Evolutionary conservation across 2,113 vertebrate species (phyloP), one percentile per base, ranked within the genome.

Genomic region (Dasyornis broadbenti): DNA sequence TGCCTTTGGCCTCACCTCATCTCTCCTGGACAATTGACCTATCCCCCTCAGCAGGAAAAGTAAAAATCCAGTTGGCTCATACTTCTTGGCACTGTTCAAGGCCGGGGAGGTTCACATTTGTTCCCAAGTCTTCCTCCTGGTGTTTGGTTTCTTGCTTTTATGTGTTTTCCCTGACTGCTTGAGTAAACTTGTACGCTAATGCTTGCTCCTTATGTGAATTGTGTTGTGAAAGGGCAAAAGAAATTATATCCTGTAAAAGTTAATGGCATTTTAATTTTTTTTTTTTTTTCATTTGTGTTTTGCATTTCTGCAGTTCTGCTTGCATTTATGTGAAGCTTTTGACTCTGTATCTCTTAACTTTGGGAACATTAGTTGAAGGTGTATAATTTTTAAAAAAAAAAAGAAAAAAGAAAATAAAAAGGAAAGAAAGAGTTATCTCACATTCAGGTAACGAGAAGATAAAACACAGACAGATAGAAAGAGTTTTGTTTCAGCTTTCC

Each of bases 401-500:
- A 12, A 3, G 22, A 33, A 8, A 26, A 23, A 3, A 6, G 1
- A 9, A 2, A 6, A 44, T 8, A 26, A 7, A 33, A 17, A 39
- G 9, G 1, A 2, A 42, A 31, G 7, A 4, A 42, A 27, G 31
- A 21, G 1, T 30, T 68, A 59, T 17, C 4, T 50, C 27, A 52
- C 13, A 19, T 50, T 75, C 6, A 66, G 13, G 17, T 60, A 13
- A 33, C 8, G 8, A 83, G 39, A 50, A 52, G 14, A 21, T 39
- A 70, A 88, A 5, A 7, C 12, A 59, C 11, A 28, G 24, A 52
- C 80, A 72, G 14, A 23, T 15, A 70, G 7, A 21, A 68, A 40
- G 30, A 52, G 15, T 54, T 93, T 80, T 86, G 7, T 89, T 88
- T 73, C 16, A 56, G 3, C 20, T 81, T 31, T 68, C 5, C 7